phyloP scores from a whole-genome alignment of 2,888 invertebrate genomes.

The Agrotis clavis region DNA sequence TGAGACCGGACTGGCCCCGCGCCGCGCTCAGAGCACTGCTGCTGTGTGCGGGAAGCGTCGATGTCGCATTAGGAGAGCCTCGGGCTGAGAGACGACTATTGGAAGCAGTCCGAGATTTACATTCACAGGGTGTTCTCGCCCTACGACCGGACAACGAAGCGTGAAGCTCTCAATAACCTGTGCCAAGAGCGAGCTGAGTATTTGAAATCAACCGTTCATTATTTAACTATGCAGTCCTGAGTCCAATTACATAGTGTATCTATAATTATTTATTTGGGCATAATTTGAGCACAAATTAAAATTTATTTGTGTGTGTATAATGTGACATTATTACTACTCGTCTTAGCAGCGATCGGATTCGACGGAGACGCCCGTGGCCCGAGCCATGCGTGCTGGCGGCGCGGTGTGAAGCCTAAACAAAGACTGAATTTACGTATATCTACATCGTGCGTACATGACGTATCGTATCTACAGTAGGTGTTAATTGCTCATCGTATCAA shows the following conservation, averaged over 20 bases:
- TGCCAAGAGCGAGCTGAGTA: constrained; percentile 77
- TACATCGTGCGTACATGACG: constrained; percentile 76
- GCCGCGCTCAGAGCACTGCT: constrained; percentile 94
- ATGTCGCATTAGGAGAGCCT: constrained; percentile 94
- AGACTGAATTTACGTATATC: constrained; percentile 89
- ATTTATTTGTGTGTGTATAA: constrained; percentile 70
- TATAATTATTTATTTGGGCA: constrained; percentile 67
- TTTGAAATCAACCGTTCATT: constrained; percentile 61
- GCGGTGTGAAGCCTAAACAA: constrained; percentile 84
- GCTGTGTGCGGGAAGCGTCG: constrained; percentile 95
- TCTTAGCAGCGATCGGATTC: constrained; percentile 75
- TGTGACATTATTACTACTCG: constrained; percentile 64
- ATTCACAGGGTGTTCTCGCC: constrained; percentile 93
- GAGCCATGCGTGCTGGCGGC: constrained; percentile 58
- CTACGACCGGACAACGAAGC: constrained; percentile 86
- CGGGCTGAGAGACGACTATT: constrained; percentile 94
- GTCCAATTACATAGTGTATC: constrained; percentile 71
- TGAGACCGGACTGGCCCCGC: constrained; percentile 92
- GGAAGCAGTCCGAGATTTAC: constrained; percentile 94
- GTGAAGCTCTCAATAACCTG: constrained; percentile 71
- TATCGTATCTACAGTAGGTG: constrained; percentile 73
- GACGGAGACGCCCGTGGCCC: constrained; percentile 68
- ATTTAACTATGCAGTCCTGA: constrained; percentile 69
- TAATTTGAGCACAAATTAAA: constrained; percentile 78
- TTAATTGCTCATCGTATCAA: constrained; percentile 86